Base-by-base conservation (phyloP, 92 coral and sea anemone genomes). In the Parazoanthus swiftii region DNA sequence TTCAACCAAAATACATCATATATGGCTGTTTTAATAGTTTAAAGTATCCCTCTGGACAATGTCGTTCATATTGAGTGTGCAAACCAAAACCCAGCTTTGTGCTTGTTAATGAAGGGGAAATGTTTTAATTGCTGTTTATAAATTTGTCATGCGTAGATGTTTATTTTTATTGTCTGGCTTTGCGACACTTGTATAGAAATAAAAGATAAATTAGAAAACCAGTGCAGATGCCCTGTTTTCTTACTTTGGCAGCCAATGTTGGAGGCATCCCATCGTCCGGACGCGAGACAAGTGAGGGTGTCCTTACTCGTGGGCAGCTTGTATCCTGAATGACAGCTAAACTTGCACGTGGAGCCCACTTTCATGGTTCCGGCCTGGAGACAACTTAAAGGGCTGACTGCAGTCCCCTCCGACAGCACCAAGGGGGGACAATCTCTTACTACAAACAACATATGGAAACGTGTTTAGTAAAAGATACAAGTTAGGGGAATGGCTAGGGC, bases 241-340 rank as follows among this genome's bases (percentile, higher is more conserved):
- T 18, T 90, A 94, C 96, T 90, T 82, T 76, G 25, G 66, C 96
- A 94, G 63, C 56, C 81, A 38, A 93, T 90, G 26, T 48, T 5
- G 14, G 86, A 82, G 14, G 68, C 88, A 72, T 93, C 90, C 96
- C 96, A 94, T 25, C 85, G 87, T 80, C 92, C 92, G 23, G 88
- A 77, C n/a, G 88, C 8, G 25, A 90, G 90, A 81, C 99, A 97
- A 23, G 83, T 89, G 42, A 95, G 71, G 10, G 90, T 86, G 59
- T 72, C 85, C 65, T 54, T 26, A 29, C 76, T 75, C 14, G 88
- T 63, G 6, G 94, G 93, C 26, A 91, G 86, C 82, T 88, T 91
- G 85, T 88, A 97, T 14, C 99, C 99, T 20, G 90, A 16, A 5
- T 78, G 67, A 82, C 99, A 97, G 74, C 92, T 89, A 88, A 94